Evolutionary conservation across 2,888 invertebrate species (phyloP).

Genomic region (Scaptomyza caliginosa): DNA sequence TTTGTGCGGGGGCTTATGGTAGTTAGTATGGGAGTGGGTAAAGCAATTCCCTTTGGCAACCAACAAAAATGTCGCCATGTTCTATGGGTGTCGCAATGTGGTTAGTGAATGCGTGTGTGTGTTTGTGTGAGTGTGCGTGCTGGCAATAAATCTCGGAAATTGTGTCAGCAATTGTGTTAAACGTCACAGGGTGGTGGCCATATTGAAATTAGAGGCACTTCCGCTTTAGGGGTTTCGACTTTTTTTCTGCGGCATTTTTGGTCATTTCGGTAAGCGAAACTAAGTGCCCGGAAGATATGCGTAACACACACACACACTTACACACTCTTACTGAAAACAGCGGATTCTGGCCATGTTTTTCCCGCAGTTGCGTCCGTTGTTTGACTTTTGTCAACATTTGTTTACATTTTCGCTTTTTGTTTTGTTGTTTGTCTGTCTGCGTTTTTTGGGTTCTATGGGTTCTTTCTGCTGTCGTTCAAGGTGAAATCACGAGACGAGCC

Average conservation of each 20-base stretch:
- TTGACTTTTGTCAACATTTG: slow-evolving; percentile 55
- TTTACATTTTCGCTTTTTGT: slow-evolving; percentile 46
- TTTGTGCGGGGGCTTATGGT: not conserved
- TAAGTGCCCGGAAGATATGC: slow-evolving; percentile 78
- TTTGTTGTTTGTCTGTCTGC: not conserved
- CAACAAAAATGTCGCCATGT: slow-evolving; percentile 49
- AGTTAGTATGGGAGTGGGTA: not conserved
- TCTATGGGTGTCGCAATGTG: slow-evolving; percentile 38
- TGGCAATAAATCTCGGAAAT: slow-evolving; percentile 75
- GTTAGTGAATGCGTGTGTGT: slow-evolving; percentile 4
- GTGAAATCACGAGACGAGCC: slow-evolving; percentile 26
- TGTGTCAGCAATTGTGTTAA: slow-evolving; percentile 78
- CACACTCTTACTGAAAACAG: not conserved
- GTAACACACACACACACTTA: slow-evolving; percentile 33
- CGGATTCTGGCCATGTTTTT: slow-evolving; percentile 23
- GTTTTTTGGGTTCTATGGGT: slow-evolving; percentile 5
- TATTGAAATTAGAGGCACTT: slow-evolving; percentile 79
- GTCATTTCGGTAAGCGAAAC: slow-evolving; percentile 61
- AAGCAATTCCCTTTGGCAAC: slow-evolving; percentile 44
- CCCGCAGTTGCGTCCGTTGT: slow-evolving; percentile 16
- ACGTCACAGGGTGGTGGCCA: slow-evolving; percentile 57
- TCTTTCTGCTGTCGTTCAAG: slow-evolving; percentile 27
- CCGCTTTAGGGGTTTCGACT: slow-evolving; percentile 54
- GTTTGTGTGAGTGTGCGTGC: slow-evolving; percentile 41
- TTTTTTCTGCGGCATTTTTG: slow-evolving; percentile 37